phyloP scores from a whole-genome alignment of 1,140 invertebrate species.

The Drosophila mojavensis region DNA sequence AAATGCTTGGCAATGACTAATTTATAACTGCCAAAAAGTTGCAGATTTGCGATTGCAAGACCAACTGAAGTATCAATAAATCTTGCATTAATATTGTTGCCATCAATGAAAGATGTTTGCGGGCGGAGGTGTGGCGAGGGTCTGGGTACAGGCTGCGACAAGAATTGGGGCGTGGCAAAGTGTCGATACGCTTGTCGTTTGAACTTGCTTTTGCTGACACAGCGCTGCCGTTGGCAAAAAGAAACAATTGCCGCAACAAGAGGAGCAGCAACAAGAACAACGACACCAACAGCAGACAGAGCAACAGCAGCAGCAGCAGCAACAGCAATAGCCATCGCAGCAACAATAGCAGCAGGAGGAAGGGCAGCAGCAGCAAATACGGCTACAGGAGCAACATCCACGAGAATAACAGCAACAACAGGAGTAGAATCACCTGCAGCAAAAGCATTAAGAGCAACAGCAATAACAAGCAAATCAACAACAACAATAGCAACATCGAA shows the following conservation, averaged over 20 bases:
- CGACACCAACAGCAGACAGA: conserved; percentile 19
- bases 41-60: conserved; percentile 44
- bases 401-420: too few relatives aligned
- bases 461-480: background rate
- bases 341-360: conserved; percentile 4
- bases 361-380: background rate
- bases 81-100: conserved; percentile 67
- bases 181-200: conserved; percentile 40
- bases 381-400: background rate
- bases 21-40: conserved; percentile 75
- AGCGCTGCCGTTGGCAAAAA: conserved; percentile 16
- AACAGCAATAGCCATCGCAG: conserved; percentile 17
- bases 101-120: conserved; percentile 37
- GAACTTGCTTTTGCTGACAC: conserved; percentile 50
- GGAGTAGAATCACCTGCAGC: background rate
- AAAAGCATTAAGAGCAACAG: background rate
- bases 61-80: conserved; percentile 61
- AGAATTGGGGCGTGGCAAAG: conserved; percentile 6
- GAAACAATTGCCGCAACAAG: conserved; percentile 13
- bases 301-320: conserved; percentile 32
- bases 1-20: conserved; percentile 49
- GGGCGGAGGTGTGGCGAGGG: conserved; percentile 8
- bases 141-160: background rate
- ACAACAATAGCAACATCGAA: background rate
- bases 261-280: conserved; percentile 5